phyloP scores from a whole-genome alignment of 2,888 invertebrate genomes.

The Cheiracanthium punctorium region DNA sequence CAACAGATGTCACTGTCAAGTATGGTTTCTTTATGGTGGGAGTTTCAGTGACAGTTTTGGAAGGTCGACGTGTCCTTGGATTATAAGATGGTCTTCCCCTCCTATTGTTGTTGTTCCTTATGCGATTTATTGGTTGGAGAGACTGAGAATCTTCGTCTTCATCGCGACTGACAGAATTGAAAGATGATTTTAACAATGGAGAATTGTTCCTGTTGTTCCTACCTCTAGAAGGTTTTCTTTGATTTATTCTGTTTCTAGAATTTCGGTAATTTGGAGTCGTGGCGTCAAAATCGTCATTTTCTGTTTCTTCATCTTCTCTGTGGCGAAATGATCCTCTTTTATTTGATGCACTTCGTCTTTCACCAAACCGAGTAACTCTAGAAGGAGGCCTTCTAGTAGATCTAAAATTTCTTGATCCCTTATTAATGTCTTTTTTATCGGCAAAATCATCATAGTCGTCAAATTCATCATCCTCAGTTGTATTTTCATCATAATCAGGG shows the following conservation, averaged over 20 bases:
- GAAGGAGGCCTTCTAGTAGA: constrained; percentile 56
- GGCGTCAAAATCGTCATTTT: constrained; percentile 66
- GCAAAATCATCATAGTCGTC: constrained; percentile 60
- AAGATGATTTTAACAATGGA: constrained; percentile 58
- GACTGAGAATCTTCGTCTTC: constrained; percentile 65
- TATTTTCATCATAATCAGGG: constrained; percentile 69
- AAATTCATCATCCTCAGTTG: constrained; percentile 67
- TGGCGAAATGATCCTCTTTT: constrained; percentile 57
- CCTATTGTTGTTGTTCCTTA: constrained; percentile 49
- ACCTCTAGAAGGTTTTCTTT: constrained; percentile 48
- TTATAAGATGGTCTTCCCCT: constrained; percentile 64
- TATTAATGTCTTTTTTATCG: constrained; percentile 54
- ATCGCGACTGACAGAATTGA: constrained; percentile 66
- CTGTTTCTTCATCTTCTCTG: constrained; percentile 61
- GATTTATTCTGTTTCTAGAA: constrained; percentile 47
- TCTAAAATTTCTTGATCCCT: constrained; percentile 39
- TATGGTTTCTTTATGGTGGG: constrained; percentile 68
- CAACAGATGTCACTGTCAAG: constrained; percentile 72
- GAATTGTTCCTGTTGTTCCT: constrained; percentile 54
- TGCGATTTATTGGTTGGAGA: constrained; percentile 45
- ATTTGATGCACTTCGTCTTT: constrained; percentile 63
- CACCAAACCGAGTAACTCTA: constrained; percentile 51
- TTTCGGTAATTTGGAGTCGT: constrained; percentile 63
- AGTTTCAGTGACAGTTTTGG: constrained; percentile 49
- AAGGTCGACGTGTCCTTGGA: constrained; percentile 54